Evolutionary conservation across 2,113 vertebrate species (phyloP), one percentile per base, ranked within the genome.

Genomic region (Tenrec ecaudatus): DNA sequence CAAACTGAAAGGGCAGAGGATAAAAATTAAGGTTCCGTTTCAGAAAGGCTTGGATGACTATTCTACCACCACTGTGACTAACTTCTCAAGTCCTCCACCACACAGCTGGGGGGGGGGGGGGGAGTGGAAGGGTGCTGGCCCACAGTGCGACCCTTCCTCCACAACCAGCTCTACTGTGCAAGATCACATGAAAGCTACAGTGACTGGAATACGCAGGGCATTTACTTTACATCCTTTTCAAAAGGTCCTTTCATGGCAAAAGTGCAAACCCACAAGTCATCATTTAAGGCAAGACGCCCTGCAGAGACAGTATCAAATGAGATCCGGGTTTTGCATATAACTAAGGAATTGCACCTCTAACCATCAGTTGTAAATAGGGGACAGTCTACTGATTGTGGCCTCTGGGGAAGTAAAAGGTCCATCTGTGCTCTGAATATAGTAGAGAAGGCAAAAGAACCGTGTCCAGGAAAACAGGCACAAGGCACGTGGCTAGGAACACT

Each of bases 181-280:
- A 79, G 68, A 58, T 75, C 71, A 86, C 36, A 89, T 40, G 20
- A 82, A 94, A 91, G 20, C 53, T 77, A 62, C 85, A 84, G 25
- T 31, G 47, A 80, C 0, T 25, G 3, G 38, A 53, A 71, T 4
- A 22, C 23, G 57, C 78, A 75, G 12, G 47, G 47, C 31, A 12
- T 68, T 31, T 53, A 71, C 60, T 84, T 27, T 53, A 77, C 38
- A 47, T 33, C 14, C 43, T 81, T 88, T 88, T 47, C 73, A 31
- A 93, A 83, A 90, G 78, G 88, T 58, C 84, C 36, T 2, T 77
- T 57, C 86, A 47, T 27, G n/a, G 79, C 75, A 73, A 4, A 33
- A 9, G 3, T 80, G 60, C 38, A 92, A 85, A 69, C 12, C 60
- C 62, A 71, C 33, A 66, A 84, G 66, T 91, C 53, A 78, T 64